Evolutionary conservation across 37 sponge, comb jelly and placozoan species (phyloP), one percentile per base, ranked within the genome.

Genomic region (Aplysina aerophoba): DNA sequence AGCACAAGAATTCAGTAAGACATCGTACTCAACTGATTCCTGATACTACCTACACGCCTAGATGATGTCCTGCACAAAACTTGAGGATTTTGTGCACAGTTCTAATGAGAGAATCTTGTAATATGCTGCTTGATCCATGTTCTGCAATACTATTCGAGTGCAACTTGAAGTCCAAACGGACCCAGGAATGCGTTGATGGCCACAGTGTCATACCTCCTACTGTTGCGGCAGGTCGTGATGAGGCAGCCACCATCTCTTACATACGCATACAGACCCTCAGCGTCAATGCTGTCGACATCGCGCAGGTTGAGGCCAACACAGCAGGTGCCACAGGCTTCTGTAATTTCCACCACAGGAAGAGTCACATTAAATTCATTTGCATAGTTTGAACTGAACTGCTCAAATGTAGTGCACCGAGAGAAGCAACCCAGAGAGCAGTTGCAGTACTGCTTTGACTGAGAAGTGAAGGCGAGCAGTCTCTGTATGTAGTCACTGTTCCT

Each of bases 171-270:
- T 69, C 71, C 71, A 69, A 69, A 69, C 2, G 71, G 71, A 1
- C 6, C 33, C 71, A 69, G 71, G 4, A 69, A 35, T 1, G 13
- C 33, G 6, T 69, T 69, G 19, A 69, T 69, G 30, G 71, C 35
- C 6, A 16, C 34, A 1, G 30, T 6, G 33, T 69, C 34, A 44
- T 44, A 44, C 4, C 1, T 69, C 1, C 31, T 16, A 6, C 35
- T 35, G 19, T 69, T 6, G 4, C 15, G 71, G 30, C 71, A 69
- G 27, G 71, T 69, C 35, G 30, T 33, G 71, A 69, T 27, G 71
- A 69, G 71, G 6, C 71, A 69, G 6, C 71, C 71, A 34, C 71
- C 71, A 28, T 69, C 34, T 31, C 30, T 34, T 15, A 69, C 71
- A 28, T 69, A 69, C 71, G 17, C 71, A 15, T 69, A 35, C 35